Evolutionary conservation across 2,888 invertebrate species (phyloP), one percentile per base, ranked within the genome.

Genomic region (Imbricaverruca yamaguchii): DNA sequence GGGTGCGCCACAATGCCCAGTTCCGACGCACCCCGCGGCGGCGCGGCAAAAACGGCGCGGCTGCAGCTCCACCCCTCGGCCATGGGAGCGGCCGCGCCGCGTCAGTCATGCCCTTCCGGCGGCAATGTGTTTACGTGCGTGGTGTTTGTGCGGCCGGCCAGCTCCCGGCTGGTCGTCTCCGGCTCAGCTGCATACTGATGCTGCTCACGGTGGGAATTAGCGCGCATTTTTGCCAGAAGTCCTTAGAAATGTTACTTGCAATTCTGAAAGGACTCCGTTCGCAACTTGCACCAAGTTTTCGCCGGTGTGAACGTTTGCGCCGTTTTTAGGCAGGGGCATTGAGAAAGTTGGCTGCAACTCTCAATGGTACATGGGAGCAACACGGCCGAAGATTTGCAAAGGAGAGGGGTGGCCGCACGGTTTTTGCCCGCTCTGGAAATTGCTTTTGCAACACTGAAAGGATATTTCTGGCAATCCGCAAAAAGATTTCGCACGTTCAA

Each of bases 271-370:
- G 57, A 56, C 25, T 25, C 12, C 79, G 23, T 6, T 23, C 79
- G 79, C 79, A 79, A 79, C 79, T 79, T 79, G 79, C 79, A 79
- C 57, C 57, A 79, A 79, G 57, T 57, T 79, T 77, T 79, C 79
- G 79, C 79, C 57, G 13, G 57, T 79, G 79, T 12, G 79, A 79
- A 23, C 57, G 23, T 18, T 57, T 15, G 13, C 9, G 79, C 2
- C 4, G 57, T 79, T 79, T 79, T 79, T 79, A 55, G 74, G 53
- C 11, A 21, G 6, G 10, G 39, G 55, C 74, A 18, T 53, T 21
- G 55, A 55, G 59, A 55, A 74, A 21, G 21, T 74, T 74, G 55
- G 18, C 69, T 69, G 69, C 69, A 69, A 69, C 12, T 39, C 13
- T 69, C 15, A 69, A 69, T 39, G 15, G 69, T 25, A 23, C 13